Conservation (phyloP, 2,113 vertebrate species). For the Syrrhaptes paradoxus region DNA sequence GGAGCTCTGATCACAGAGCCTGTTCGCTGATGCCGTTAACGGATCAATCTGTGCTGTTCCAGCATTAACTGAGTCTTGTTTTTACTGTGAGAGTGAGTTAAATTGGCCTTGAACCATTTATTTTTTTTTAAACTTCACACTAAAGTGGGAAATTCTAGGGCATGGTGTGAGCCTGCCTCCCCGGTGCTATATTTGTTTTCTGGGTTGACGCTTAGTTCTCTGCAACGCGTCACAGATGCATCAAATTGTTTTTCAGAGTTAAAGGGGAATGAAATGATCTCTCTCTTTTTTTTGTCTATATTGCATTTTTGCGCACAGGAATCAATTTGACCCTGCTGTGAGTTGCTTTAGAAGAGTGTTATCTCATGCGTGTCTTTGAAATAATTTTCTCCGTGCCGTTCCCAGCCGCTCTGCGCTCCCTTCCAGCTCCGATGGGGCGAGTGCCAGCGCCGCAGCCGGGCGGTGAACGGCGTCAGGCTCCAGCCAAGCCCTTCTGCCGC, state of each 20-base stretch:
- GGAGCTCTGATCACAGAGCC: background rate
- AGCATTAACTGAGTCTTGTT: background rate
- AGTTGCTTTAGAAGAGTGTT: accelerated
- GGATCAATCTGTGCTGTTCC: background rate
- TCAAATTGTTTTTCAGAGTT: background rate
- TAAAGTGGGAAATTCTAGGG: accelerated
- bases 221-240: background rate
- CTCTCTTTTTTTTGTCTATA: background rate
- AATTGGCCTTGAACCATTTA: background rate
- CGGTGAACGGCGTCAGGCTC: accelerated
- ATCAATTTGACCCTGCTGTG: accelerated
- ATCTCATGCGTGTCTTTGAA: accelerated
- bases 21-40: background rate
- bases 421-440: accelerated
- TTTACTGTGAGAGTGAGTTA: background rate
- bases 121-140: background rate
- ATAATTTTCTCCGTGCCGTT: accelerated
- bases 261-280: background rate
- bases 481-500: background rate
- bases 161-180: background rate
- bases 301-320: background rate
- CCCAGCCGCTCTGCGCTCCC: accelerated
- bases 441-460: accelerated
- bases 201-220: background rate
- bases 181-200: background rate